These are phyloP conservation scores for Dugesia japonica DNA, from an alignment of 2,888 invertebrate genomes.

Conservation along the genomic window DNA sequence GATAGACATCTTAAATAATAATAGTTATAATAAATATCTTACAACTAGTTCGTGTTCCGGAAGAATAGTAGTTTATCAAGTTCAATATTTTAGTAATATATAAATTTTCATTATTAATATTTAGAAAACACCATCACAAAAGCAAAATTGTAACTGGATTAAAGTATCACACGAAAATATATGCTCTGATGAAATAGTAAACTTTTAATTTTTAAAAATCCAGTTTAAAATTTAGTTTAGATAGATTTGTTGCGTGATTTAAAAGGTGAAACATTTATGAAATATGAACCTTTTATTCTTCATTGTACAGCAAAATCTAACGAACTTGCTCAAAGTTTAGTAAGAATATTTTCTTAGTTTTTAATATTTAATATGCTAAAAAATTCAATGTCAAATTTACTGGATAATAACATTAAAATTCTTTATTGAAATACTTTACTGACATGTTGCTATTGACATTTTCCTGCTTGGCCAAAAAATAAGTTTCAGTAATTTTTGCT, in stretches of 20 bases:
- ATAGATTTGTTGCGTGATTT: background rate
- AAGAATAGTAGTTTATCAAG: background rate
- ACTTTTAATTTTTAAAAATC: background rate
- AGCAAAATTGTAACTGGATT: conserved; percentile 7
- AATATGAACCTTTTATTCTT: conserved; percentile 23
- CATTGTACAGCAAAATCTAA: background rate
- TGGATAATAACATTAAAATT: too few species aligned
- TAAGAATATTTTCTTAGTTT: too few species aligned
- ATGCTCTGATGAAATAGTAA: background rate
- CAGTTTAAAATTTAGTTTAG: background rate
- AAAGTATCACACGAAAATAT: background rate
- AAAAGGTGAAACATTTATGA: background rate
- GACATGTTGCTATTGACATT: too few species aligned
- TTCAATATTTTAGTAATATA: too few species aligned
- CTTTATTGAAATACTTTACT: too few species aligned
- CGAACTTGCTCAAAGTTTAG: background rate
- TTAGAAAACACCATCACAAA: background rate
- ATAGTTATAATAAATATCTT: background rate
- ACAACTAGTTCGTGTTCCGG: conserved; percentile 8
- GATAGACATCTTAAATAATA: background rate
- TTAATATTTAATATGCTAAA: too few species aligned
- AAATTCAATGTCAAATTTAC: too few species aligned
- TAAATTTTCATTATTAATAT: too few species aligned
- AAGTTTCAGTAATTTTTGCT: too few species aligned
- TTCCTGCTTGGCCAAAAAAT: too few species aligned